Evolutionary conservation across 1,140 invertebrate genomes (phyloP).

Genomic region (Zaprionus ghesquierei): DNA sequence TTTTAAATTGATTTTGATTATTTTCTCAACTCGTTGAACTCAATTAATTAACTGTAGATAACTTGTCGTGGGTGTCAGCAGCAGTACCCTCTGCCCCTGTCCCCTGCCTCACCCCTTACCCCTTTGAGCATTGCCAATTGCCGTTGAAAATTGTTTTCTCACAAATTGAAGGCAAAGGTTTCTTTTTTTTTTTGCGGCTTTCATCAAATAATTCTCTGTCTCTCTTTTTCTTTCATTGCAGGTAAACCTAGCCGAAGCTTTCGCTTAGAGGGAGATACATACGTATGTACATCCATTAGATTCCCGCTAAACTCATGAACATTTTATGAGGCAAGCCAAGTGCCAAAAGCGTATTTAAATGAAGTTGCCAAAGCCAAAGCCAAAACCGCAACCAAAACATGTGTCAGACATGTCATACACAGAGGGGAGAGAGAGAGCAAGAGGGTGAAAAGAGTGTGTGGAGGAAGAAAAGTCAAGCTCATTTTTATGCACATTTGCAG

Average conservation of each 20-base stretch:
- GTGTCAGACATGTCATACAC: constrained; percentile 71
- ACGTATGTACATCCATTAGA: not conserved
- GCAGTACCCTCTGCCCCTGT: not conserved
- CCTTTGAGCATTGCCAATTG: constrained; percentile 46
- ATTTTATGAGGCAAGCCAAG: constrained; percentile 69
- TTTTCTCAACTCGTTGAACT: constrained; percentile 75
- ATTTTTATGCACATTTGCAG: constrained; percentile 43
- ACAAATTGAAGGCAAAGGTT: constrained; percentile 26
- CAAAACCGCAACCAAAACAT: constrained; percentile 55
- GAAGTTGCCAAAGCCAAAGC: constrained; percentile 56
- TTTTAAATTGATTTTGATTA: constrained; percentile 77
- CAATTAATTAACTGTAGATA: constrained; percentile 77
- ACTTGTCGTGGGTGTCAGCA: constrained; percentile 69
- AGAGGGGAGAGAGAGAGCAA: not conserved
- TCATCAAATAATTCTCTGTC: not conserved
- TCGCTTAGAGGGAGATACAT: not conserved
- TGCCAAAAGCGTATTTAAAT: constrained; percentile 77
- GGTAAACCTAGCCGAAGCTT: constrained; percentile 12
- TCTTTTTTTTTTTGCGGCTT: not conserved
- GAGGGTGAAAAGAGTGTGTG: not conserved
- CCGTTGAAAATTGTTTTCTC: constrained; percentile 3
- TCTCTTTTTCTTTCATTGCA: not conserved
- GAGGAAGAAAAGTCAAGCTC: constrained; percentile 30
- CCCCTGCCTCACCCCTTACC: not conserved
- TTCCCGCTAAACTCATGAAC: constrained; percentile 20